phyloP scores from a whole-genome alignment of 2,113 vertebrate species.

The Stomatorhinus ivindoensis region DNA sequence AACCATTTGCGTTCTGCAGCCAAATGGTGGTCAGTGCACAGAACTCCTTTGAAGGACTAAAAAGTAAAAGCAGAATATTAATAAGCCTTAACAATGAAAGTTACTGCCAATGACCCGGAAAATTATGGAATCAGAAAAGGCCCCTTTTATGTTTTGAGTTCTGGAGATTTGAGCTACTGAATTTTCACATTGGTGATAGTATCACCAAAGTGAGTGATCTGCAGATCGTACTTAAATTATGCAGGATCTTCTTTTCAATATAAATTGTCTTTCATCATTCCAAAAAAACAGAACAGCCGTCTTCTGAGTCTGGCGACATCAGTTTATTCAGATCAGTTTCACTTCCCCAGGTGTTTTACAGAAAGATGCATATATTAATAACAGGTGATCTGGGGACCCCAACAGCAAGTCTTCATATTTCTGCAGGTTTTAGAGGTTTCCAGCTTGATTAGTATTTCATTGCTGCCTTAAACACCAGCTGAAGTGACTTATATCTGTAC shows the following conservation, averaged over 20 bases:
- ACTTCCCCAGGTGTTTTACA: neutral
- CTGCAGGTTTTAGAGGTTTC: neutral
- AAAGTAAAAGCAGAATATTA: neutral
- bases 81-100: neutral
- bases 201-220: neutral
- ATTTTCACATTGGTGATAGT: neutral
- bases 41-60: neutral
- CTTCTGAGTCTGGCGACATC: neutral
- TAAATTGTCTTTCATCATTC: neutral
- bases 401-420: neutral
- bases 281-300: neutral
- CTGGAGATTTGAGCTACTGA: neutral
- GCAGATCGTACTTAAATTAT: neutral
- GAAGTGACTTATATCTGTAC: neutral
- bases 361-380: neutral
- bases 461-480: neutral
- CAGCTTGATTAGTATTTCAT: neutral
- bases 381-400: neutral
- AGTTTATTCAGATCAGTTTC: neutral
- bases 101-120: neutral
- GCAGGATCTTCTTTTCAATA: neutral
- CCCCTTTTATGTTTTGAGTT: neutral
- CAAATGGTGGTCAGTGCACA: neutral
- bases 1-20: neutral
- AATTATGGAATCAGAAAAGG: neutral